Evolutionary conservation across 2,888 invertebrate genomes (phyloP).

Genomic region (Drosophila flavopinicola): DNA sequence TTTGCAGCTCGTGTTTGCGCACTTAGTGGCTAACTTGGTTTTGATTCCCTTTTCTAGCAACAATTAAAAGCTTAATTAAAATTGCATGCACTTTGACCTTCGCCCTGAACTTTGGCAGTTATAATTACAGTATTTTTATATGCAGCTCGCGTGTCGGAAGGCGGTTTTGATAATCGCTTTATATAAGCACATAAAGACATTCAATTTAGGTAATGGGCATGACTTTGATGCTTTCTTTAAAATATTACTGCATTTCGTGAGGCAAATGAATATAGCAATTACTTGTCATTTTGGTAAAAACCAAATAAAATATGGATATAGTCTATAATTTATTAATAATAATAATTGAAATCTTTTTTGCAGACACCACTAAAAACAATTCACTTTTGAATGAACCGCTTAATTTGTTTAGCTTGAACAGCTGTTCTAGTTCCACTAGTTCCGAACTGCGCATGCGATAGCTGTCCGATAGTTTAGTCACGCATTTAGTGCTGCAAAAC

Average conservation of each 20-base stretch:
- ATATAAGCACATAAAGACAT: conserved; percentile 16
- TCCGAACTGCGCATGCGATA: conserved; percentile 25
- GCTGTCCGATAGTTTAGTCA: conserved; percentile 17
- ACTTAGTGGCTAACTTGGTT: background rate
- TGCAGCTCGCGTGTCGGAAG: conserved; percentile 49
- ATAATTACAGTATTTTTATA: conserved; percentile 60
- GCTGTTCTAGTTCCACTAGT: background rate
- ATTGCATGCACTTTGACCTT: conserved; percentile 70
- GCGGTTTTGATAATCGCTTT: conserved; percentile 30
- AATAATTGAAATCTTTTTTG: too few relatives aligned
- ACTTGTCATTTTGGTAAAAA: too few relatives aligned
- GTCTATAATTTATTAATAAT: too few relatives aligned
- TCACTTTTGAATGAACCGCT: conserved; percentile 1
- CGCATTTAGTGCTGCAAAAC: conserved; percentile 15
- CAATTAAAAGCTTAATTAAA: conserved; percentile 70
- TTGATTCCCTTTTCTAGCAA: conserved; percentile 9
- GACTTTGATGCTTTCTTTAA: background rate
- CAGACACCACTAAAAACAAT: too few relatives aligned
- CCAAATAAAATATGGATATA: background rate
- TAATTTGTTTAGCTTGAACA: background rate
- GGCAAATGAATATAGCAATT: too few relatives aligned
- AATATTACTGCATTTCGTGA: too few relatives aligned
- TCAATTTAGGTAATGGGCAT: conserved; percentile 9
- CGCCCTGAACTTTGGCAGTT: conserved; percentile 68
- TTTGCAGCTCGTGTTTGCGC: conserved; percentile 2